Conservation (phyloP, 1,140 invertebrate genomes). For the Cherax quadricarinatus region DNA sequence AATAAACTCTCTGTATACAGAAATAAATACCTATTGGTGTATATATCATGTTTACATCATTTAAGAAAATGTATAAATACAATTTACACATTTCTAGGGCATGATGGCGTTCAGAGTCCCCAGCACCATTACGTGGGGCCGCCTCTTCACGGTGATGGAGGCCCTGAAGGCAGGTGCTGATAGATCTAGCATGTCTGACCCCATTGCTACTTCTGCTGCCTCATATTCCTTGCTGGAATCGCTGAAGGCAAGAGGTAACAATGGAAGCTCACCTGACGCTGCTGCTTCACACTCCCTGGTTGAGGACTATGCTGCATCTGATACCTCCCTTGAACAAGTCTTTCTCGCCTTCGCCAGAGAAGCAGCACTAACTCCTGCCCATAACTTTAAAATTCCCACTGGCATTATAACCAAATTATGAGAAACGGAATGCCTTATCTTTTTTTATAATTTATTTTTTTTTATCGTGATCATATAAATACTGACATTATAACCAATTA, state of each 20-base stretch:
- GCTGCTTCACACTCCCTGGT: constrained; percentile 69
- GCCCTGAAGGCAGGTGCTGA: background rate
- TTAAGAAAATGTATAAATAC: background rate
- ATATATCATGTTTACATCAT: background rate
- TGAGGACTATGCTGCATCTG: constrained; percentile 79
- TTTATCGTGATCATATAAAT: no score
- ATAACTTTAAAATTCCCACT: background rate
- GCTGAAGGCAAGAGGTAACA: background rate
- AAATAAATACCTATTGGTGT: background rate
- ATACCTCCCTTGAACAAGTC: constrained; percentile 80
- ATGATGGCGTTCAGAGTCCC: constrained; percentile 68
- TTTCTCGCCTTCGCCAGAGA: constrained; percentile 78
- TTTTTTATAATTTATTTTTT: no score
- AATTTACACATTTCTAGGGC: constrained; percentile 35
- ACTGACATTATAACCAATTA: no score
- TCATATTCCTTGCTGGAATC: constrained; percentile 75
- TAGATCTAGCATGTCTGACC: background rate
- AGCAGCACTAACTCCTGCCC: background rate
- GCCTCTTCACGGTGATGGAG: constrained; percentile 76
- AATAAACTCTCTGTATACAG: no score
- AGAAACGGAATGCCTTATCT: background rate
- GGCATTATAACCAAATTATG: background rate
- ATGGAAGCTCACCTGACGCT: background rate
- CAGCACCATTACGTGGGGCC: constrained; percentile 74
- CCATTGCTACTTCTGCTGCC: background rate